Conservation (phyloP, 2,888 invertebrate species). For the Leucania comma region DNA sequence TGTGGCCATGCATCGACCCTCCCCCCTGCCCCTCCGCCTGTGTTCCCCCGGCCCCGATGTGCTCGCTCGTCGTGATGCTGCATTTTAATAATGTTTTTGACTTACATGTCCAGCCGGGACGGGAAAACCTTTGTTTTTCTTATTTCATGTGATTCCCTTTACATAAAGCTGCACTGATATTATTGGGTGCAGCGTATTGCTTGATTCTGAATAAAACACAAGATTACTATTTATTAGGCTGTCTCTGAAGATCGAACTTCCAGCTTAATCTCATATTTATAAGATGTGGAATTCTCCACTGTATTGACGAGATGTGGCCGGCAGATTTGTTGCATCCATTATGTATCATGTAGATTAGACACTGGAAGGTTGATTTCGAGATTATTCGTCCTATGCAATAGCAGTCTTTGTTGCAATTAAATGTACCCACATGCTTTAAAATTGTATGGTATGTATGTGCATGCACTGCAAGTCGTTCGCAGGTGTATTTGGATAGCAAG, state of each 20-base stretch:
- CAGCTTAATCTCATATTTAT: neutral
- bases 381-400: neutral
- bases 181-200: constrained; percentile 27
- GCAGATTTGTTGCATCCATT: neutral
- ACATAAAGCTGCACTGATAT: constrained; percentile 39
- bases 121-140: constrained; percentile 64
- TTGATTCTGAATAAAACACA: constrained; percentile 17
- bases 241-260: neutral
- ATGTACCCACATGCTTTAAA: neutral
- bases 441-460: neutral
- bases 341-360: neutral
- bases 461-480: constrained; percentile 7
- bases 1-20: constrained; percentile 53
- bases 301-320: neutral
- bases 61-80: constrained; percentile 74
- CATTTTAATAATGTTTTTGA: constrained; percentile 79
- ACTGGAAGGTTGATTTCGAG: neutral
- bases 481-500: constrained; percentile 26
- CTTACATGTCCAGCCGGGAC: constrained; percentile 69
- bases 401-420: constrained; percentile 1
- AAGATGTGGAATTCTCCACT: neutral
- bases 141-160: constrained; percentile 42
- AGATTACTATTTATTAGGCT: neutral
- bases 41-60: constrained; percentile 39
- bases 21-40: constrained; percentile 27